Base-by-base conservation (phyloP, 2,797 vertebrate species). In the Crotalus adamanteus region DNA sequence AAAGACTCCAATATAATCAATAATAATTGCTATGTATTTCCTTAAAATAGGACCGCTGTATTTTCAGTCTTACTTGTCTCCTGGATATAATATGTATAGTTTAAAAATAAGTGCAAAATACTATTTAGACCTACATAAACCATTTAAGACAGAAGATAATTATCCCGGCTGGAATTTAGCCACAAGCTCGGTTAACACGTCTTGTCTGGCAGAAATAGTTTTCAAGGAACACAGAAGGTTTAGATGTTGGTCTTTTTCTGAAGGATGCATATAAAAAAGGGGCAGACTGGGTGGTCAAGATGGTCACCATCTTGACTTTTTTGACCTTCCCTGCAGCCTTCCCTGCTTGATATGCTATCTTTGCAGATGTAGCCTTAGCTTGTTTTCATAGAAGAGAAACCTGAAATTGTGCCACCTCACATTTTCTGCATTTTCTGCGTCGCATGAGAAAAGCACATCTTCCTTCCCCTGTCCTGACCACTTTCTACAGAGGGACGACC, bases 71-170 rank as follows among this genome's bases (percentile, higher is more conserved):
- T 26, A 13, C 26, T 78, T 92, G 63, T 12, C 26, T 78, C 47
- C 86, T 51, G 37, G 87, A 42, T 88, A 60, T 78, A 92, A 78
- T 88, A n/a, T 47, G 37, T 55, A 60, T 26, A 51, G 61, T 78
- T 87, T 88, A n/a, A 92, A 59, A n/a, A 42, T 92, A 26, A 92
- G 53, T 87, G 25, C 53, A 73, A 56, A 92, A 57, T 78, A 73
- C 16, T 59, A 59, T 88, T 59, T 92, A 78, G 86, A 88, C n/a
- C 6, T 78, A 37, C 63, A 78, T 1, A 47, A 73, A 56, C 1
- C 31, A 59, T 88, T 92, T 92, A 88, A 88, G 86, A 37, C 31
- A 51, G 61, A 92, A 59, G 87, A n/a, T 73, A 92, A 92, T 88
- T 57, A 73, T 56, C 91, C 9, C 16, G 0, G 86, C 47, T 91